Evolutionary conservation across 2,113 vertebrate species (phyloP), one percentile per base, ranked within the genome.

Genomic region (Lipophrys pholis): DNA sequence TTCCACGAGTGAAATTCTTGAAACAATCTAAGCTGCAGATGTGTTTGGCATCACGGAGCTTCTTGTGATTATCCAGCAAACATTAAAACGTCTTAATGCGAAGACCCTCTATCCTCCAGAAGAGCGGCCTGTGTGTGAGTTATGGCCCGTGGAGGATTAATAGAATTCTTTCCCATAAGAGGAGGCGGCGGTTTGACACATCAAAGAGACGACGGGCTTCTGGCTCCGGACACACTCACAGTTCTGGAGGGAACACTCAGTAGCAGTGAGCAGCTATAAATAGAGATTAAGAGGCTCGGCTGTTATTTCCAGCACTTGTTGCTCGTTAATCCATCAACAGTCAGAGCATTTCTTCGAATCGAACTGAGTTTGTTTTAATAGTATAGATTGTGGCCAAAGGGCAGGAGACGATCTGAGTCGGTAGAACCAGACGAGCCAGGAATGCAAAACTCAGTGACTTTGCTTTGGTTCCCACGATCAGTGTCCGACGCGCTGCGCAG

Each of bases 201-300:
- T 70, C 15, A 38, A 15, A 53, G 0, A 41, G 42, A 43, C 11
- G 48, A 60, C 57, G 52, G 39, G 52, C 57, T 11, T 83, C 80
- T 90, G 91, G 86, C 81, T 75, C 64, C n/a, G 45, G 15, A 9
- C 14, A 35, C 30, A 49, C 16, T 62, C 54, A 61, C 72, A 90
- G 90, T 87, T 91, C 87, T 91, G 67, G 2, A 66, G 21, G 81
- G 91, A 92, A 91, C 88, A 90, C 71, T 64, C 15, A 51, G 87
- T 86, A 73, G 69, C 77, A 45, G 43, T 66, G 65, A 54, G 56
- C 6, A 40, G 63, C 73, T 80, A 78, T 73, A 84, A 84, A 90
- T 80, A 90, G 60, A 15, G 45, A 59, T 45, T 63, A 53, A 63
- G 55, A 79, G 62, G 75, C 63, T 56, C 78, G 61, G n/a, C 35